Evolutionary conservation across 2,797 vertebrate genomes (phyloP), one percentile per base, ranked within the genome.

Genomic region (Syngnathus acus): DNA sequence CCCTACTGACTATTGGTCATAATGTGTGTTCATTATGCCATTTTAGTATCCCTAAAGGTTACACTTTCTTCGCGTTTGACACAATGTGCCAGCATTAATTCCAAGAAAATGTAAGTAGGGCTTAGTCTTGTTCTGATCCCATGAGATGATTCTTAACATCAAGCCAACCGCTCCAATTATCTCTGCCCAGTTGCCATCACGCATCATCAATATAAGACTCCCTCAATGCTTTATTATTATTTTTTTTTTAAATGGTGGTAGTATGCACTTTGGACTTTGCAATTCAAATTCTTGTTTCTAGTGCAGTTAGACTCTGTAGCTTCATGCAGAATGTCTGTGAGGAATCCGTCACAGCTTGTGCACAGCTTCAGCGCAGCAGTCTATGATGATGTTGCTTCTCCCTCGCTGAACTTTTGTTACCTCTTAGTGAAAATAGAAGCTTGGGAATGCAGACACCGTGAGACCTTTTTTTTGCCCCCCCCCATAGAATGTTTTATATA

Each of bases 401-500:
- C 65, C 64, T 68, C 38, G 47, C 17, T 79, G 65, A 78, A 83
- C 67, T 68, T 63, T 75, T 23, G 71, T 79, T 71, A 74, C 66
- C 69, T 80, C 68, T 32, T 3, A 47, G 62, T 66, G 67, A 67
- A 79, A 72, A 86, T 85, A 76, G 72, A 83, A 63, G 62, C 62
- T 60, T 60, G 61, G 66, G 68, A 75, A 75, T 75, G 39, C 74
- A 77, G 68, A 79, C 40, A 66, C 71, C 79, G 80, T 88, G 74
- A 86, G 82, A 78, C 42, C 1, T 70, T 59, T 40, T 65, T 61
- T 66, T 19, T 10, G 11, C 13, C 60, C 9, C 21, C 19, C 38
- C 50, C 53, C 13, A 47, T 47, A 5, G 10, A 43, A 42, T 42
- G 9, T 42, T 11, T 42, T 42, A 11, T 42, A 2, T 1, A 26